Percentiles rank a stretch among this genome's conserved stretches.
Evolutionary conservation across 2,113 vertebrate genomes (phyloP).

Genomic region (Promerops cafer): DNA sequence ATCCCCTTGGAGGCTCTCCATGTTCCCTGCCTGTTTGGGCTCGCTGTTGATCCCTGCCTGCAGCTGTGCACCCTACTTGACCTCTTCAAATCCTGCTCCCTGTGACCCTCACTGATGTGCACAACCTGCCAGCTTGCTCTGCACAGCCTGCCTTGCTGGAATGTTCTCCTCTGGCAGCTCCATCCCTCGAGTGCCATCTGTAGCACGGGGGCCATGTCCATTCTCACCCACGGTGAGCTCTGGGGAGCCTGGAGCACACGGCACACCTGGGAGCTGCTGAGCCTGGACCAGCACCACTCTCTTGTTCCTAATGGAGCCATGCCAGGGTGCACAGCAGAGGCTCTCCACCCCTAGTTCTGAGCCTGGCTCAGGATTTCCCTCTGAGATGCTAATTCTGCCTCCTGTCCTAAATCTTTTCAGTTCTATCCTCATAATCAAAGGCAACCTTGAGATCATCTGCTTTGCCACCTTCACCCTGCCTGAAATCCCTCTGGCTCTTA

Average conservation of each 20-base stretch:
- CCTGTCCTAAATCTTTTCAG: not conserved
- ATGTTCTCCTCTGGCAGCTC: not conserved
- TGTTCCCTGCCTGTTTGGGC: not conserved
- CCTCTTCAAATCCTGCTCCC: not conserved
- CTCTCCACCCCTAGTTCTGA: not conserved
- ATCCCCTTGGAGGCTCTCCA: not conserved
- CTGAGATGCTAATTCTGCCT: not conserved
- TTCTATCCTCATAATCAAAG: not conserved
- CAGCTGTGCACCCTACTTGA: not conserved
- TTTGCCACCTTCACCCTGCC: not conserved
- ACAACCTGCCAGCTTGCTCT: not conserved
- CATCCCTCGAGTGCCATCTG: accelerated
- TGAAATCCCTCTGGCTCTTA: not conserved
- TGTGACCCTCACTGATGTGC: not conserved
- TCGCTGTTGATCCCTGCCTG: not conserved
- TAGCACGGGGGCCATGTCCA: not conserved
- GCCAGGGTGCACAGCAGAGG: not conserved
- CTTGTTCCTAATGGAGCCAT: not conserved
- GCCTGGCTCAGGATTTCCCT: not conserved
- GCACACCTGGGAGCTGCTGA: not conserved
- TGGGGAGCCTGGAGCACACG: not conserved
- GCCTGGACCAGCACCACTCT: not conserved
- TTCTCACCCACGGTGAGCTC: not conserved
- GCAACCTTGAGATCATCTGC: not conserved
- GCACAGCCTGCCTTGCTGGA: not conserved